phyloP scores from a whole-genome alignment of 2,113 vertebrate species.

The Alethe castanea region DNA sequence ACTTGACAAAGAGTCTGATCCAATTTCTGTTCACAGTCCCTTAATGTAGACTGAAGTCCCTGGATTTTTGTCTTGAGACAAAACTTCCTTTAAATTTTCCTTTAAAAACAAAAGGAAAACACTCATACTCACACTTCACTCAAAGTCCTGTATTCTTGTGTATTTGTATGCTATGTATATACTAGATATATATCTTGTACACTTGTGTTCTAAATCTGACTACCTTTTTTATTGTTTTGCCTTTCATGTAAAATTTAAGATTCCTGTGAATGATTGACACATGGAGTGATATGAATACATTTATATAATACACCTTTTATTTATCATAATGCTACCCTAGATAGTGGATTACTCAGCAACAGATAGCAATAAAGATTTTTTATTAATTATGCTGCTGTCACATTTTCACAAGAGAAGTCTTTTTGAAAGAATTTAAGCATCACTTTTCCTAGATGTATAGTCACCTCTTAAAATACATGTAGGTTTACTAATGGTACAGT shows the following conservation, averaged over 20 bases:
- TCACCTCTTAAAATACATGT: neutral
- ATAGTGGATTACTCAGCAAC: neutral
- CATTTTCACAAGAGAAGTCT: neutral
- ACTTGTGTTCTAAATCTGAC: neutral
- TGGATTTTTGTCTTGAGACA: neutral
- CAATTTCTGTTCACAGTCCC: neutral
- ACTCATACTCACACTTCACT: neutral
- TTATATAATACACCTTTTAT: neutral
- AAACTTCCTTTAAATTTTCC: neutral
- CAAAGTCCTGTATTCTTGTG: neutral
- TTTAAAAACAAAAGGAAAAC: neutral
- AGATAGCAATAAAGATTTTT: neutral
- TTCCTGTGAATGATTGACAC: neutral
- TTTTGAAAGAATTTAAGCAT: neutral
- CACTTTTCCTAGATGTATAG: neutral
- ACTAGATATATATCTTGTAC: neutral
- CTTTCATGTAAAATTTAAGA: neutral
- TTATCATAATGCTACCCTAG: neutral
- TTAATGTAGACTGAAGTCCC: neutral
- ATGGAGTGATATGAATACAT: neutral
- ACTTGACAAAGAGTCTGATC: neutral
- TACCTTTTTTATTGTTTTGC: neutral
- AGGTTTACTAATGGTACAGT: neutral
- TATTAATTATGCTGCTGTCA: neutral
- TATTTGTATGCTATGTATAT: neutral